These are phyloP conservation scores for Haliaeetus leucogaster DNA, from an alignment of 2,113 vertebrate species.

Conservation along the genomic window DNA sequence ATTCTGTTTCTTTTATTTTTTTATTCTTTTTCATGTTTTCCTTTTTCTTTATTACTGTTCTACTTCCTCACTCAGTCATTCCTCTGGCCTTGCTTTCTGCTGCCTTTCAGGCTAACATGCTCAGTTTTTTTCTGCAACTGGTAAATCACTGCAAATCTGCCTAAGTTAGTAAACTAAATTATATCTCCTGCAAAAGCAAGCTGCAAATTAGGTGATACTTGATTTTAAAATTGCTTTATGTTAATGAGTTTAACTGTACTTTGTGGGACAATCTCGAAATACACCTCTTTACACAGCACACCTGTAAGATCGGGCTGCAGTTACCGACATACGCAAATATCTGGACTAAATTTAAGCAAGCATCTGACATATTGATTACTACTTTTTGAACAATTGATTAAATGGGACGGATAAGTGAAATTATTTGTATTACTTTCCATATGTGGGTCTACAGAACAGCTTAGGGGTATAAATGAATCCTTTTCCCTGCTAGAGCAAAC, in stretches of 20 bases:
- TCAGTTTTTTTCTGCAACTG: slow-evolving; percentile 63
- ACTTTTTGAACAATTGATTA: background rate
- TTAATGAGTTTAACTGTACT: background rate
- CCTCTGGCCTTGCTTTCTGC: slow-evolving; percentile 45
- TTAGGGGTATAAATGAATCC: slow-evolving; percentile 44
- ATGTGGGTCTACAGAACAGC: background rate
- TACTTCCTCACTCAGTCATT: slow-evolving; percentile 10
- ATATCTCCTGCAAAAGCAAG: slow-evolving; percentile 11
- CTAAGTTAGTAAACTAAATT: background rate
- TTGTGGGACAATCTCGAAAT: background rate
- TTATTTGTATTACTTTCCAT: background rate
- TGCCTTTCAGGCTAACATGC: slow-evolving; percentile 18
- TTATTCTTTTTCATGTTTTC: background rate
- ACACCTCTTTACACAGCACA: background rate
- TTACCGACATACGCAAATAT: background rate
- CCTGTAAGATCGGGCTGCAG: slow-evolving; percentile 36
- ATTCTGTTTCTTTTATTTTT: background rate
- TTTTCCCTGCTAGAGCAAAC: slow-evolving; percentile 73
- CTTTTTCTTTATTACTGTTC: background rate
- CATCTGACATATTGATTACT: background rate
- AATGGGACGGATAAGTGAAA: background rate
- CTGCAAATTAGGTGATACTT: background rate
- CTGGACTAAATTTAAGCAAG: background rate
- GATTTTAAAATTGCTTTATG: background rate
- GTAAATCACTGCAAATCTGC: slow-evolving; percentile 54